Conservation (phyloP, 2,888 invertebrate genomes). For the Odontomyia ornata region DNA sequence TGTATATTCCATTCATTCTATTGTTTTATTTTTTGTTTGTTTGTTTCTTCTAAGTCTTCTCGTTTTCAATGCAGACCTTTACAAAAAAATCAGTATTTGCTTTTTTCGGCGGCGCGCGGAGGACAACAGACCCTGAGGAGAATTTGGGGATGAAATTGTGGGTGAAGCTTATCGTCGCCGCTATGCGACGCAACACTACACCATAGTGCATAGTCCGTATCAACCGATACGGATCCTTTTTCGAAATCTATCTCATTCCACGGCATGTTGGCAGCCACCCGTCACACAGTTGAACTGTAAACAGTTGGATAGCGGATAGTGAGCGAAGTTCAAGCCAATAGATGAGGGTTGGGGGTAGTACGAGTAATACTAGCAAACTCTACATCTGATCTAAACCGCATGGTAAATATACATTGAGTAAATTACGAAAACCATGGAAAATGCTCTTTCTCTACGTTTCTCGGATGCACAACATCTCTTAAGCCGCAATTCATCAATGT, state of each 20-base stretch:
- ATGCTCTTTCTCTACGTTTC: slow-evolving; percentile 17
- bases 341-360: background rate
- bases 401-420: slow-evolving; percentile 43
- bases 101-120: background rate
- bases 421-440: slow-evolving; percentile 40
- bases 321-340: background rate
- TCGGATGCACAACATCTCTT: slow-evolving; percentile 55
- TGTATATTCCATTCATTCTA: slow-evolving; percentile 16
- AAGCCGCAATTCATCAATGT: slow-evolving; percentile 65
- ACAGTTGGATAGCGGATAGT: background rate
- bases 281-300: background rate
- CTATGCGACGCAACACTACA: slow-evolving; percentile 7
- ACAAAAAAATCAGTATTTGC: slow-evolving; percentile 18
- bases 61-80: background rate
- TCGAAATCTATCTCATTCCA: slow-evolving; percentile 35
- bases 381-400: slow-evolving; percentile 31
- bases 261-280: background rate
- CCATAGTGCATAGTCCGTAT: background rate
- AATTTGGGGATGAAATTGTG: background rate
- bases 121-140: background rate
- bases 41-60: too few species aligned
- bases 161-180: slow-evolving; percentile 25
- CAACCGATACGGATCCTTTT: slow-evolving; percentile 19
- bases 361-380: background rate
- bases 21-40: slow-evolving; percentile 18